These are phyloP conservation scores for Netelia inedita DNA, from an alignment of 2,888 invertebrate genomes.

Conservation along the genomic window DNA sequence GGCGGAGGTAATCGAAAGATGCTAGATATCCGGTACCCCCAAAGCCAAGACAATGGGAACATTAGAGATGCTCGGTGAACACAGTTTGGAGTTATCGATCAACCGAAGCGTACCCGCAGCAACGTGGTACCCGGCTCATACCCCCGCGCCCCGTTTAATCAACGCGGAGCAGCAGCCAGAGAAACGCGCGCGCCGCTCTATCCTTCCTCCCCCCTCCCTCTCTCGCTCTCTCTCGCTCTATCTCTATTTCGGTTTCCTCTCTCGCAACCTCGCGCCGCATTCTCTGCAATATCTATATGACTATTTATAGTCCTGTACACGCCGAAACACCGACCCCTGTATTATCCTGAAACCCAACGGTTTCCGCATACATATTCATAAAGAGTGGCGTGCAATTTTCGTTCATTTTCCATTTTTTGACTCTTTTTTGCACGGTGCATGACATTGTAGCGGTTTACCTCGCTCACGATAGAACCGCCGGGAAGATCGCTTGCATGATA, in stretches of 20 bases:
- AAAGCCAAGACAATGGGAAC: slow-evolving; percentile 78
- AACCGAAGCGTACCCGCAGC: slow-evolving; percentile 76
- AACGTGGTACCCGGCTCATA: slow-evolving; percentile 68
- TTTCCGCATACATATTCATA: slow-evolving; percentile 42
- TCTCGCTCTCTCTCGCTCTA: slow-evolving; percentile 17
- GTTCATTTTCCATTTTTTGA: not conserved
- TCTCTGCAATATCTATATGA: slow-evolving; percentile 24
- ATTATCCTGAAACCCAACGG: not conserved
- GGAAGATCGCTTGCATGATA: not conserved
- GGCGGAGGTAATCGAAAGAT: slow-evolving; percentile 61
- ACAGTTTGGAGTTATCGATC: slow-evolving; percentile 78
- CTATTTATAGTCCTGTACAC: slow-evolving; percentile 14
- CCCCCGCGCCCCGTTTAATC: slow-evolving; percentile 62
- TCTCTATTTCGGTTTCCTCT: slow-evolving; percentile 28
- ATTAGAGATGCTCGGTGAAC: slow-evolving; percentile 79
- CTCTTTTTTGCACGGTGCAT: not conserved
- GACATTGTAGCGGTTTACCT: not conserved
- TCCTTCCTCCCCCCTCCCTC: slow-evolving; percentile 11
- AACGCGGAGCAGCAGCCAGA: slow-evolving; percentile 57
- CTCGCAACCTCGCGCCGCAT: slow-evolving; percentile 25
- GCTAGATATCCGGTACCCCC: slow-evolving; percentile 71
- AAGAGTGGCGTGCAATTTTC: slow-evolving; percentile 18
- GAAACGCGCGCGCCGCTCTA: slow-evolving; percentile 33
- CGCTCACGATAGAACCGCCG: too few relatives aligned
- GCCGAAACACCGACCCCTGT: not conserved